Evolutionary conservation across 1,140 invertebrate genomes (phyloP).

Genomic region (Drosophila bocki): DNA sequence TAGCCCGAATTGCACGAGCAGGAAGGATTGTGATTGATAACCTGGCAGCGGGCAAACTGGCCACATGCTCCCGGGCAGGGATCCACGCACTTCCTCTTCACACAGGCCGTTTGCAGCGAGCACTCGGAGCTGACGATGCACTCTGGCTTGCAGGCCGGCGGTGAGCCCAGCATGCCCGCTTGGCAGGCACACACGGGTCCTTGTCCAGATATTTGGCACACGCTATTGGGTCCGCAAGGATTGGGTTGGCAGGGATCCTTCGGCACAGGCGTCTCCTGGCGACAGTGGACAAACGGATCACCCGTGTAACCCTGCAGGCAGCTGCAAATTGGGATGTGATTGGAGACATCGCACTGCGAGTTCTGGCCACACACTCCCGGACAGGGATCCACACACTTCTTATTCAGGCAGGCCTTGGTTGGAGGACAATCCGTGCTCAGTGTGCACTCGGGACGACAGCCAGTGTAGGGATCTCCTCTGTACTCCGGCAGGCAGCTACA

Average conservation of each 20-base stretch:
- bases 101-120: conserved; percentile 88
- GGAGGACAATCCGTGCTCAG: conserved; percentile 93
- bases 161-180: conserved; percentile 91
- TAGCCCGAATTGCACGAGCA: conserved; percentile 86
- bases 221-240: conserved; percentile 92
- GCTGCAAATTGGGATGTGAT: conserved; percentile 92
- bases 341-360: conserved; percentile 91
- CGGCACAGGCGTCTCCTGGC: conserved; percentile 63
- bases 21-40: conserved; percentile 88
- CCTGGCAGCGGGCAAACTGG: conserved; percentile 88
- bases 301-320: conserved; percentile 90
- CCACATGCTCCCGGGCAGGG: conserved; percentile 90
- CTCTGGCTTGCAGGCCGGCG: conserved; percentile 88
- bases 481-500: conserved; percentile 89
- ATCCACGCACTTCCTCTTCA: conserved; percentile 89
- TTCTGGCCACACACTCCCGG: conserved; percentile 91
- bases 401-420: conserved; percentile 90
- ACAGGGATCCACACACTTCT: conserved; percentile 91
- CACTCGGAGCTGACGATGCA: conserved; percentile 90
- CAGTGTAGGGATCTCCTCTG: conserved; percentile 88
- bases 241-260: conserved; percentile 89
- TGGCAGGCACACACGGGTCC: conserved; percentile 91
- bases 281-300: conserved; percentile 90
- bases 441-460: conserved; percentile 93
- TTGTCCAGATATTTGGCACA: conserved; percentile 90